Evolutionary conservation across 2,888 invertebrate genomes (phyloP).

Genomic region (Acleris cristana): DNA sequence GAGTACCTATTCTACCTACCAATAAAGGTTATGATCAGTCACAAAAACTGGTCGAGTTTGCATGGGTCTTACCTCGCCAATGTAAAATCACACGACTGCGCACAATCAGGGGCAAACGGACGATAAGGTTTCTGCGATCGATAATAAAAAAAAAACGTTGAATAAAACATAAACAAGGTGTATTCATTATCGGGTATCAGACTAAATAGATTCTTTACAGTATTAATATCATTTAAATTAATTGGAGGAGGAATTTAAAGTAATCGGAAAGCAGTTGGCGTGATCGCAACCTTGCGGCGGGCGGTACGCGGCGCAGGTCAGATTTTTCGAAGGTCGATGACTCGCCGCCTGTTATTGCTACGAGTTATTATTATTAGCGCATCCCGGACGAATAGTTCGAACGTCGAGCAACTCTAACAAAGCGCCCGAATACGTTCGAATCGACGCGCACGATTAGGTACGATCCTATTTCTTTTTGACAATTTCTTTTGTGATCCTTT

Average conservation of each 20-base stretch:
- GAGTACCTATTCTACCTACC: constrained; percentile 55
- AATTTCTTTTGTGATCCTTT: constrained; percentile 37
- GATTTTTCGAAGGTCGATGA: constrained; percentile 84
- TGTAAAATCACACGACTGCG: constrained; percentile 38
- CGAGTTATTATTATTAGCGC: constrained; percentile 75
- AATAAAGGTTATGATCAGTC: constrained; percentile 62
- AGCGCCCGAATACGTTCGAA: constrained; percentile 45
- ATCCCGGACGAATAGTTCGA: constrained; percentile 50
- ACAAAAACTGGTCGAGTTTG: constrained; percentile 45
- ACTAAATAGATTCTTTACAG: not conserved
- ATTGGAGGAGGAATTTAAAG: constrained; percentile 34
- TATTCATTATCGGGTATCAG: constrained; percentile 6
- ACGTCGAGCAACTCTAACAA: constrained; percentile 43
- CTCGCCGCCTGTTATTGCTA: constrained; percentile 69
- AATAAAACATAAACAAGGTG: constrained; percentile 21
- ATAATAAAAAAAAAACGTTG: constrained; percentile 33
- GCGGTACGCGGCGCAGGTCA: constrained; percentile 72
- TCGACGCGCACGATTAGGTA: constrained; percentile 49
- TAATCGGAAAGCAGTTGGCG: constrained; percentile 45
- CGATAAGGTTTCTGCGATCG: constrained; percentile 57
- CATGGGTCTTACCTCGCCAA: constrained; percentile 3
- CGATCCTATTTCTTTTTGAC: constrained; percentile 41
- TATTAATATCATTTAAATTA: constrained; percentile 20
- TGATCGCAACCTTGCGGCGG: constrained; percentile 73
- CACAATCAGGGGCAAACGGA: constrained; percentile 55